phyloP scores from a whole-genome alignment of 2,888 invertebrate species.

The Xestia sexstrigata region DNA sequence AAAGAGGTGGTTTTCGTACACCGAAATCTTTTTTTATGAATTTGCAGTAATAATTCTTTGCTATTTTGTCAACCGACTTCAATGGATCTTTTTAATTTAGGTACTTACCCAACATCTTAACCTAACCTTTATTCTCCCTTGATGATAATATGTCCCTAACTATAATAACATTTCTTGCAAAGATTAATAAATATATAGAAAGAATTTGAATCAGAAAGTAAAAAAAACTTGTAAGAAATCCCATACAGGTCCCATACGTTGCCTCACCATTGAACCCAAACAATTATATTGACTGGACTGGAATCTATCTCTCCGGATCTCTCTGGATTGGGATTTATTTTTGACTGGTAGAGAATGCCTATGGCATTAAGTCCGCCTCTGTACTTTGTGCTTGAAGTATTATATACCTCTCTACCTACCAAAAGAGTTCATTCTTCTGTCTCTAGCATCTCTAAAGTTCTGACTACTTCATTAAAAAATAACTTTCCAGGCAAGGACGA shows the following conservation, averaged over 20 bases:
- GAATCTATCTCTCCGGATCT: too few relatives aligned
- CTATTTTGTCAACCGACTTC: neutral
- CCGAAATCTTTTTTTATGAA: neutral
- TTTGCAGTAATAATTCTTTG: neutral
- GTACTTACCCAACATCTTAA: neutral
- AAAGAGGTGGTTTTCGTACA: neutral
- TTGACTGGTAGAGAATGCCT: too few relatives aligned
- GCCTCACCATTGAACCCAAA: neutral
- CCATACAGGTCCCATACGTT: neutral
- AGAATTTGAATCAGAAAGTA: neutral
- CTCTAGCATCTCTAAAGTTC: neutral
- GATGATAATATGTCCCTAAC: neutral
- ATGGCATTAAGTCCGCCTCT: too few relatives aligned
- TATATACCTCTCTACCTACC: neutral
- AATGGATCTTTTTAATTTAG: neutral
- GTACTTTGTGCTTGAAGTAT: too few relatives aligned
- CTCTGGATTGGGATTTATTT: too few relatives aligned
- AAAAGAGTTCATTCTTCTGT: neutral
- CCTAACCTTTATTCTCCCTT: neutral
- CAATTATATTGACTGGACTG: too few relatives aligned
- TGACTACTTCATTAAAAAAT: neutral
- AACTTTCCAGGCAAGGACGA: conserved; percentile 67
- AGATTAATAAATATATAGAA: neutral
- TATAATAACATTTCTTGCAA: neutral
- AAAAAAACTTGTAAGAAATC: neutral